These are phyloP conservation scores for Rhinatrema bivittatum DNA, from an alignment of 2,797 vertebrate genomes.

Conservation along the genomic window DNA sequence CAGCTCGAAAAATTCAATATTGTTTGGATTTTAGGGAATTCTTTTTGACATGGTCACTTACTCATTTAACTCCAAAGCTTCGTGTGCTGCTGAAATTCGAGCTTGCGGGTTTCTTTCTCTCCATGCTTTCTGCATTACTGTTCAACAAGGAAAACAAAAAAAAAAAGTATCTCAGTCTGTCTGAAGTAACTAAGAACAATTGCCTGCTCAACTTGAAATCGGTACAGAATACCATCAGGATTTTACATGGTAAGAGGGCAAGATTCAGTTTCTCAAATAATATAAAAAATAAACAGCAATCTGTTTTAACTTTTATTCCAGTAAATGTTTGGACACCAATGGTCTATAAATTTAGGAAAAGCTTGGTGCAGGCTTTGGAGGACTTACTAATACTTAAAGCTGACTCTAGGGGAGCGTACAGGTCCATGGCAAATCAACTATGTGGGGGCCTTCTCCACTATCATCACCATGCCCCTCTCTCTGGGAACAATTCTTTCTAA, in stretches of 20 bases:
- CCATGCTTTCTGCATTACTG: conserved; percentile 98
- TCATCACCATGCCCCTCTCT: too few species aligned
- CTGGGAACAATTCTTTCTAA: too few species aligned
- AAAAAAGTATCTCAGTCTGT: conserved; percentile 15
- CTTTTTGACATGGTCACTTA: conserved; percentile 64
- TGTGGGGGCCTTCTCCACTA: too few species aligned
- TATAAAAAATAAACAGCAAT: neutral
- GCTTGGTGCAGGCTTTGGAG: too few species aligned
- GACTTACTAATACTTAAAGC: too few species aligned
- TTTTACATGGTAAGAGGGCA: conserved; percentile 11
- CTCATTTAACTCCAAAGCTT: conserved; percentile 96
- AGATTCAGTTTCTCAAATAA: conserved; percentile 10
- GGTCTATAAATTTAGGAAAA: too few species aligned
- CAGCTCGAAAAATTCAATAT: too few species aligned
- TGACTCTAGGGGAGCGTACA: too few species aligned
- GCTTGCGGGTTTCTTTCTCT: conserved; percentile 96
- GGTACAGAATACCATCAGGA: conserved; percentile 6
- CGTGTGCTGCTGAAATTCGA: conserved; percentile 91
- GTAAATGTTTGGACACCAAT: conserved; percentile 1
- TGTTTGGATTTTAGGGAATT: too few species aligned
- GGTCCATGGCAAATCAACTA: too few species aligned
- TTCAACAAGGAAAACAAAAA: conserved; percentile 31
- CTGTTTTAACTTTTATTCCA: conserved; percentile 15
- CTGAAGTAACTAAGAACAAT: conserved; percentile 7
- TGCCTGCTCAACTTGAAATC: conserved; percentile 1